Percentiles rank a stretch among this genome's conserved stretches.
Evolutionary conservation across 2,797 vertebrate genomes (phyloP).

Genomic region (Enteromius mattozi): DNA sequence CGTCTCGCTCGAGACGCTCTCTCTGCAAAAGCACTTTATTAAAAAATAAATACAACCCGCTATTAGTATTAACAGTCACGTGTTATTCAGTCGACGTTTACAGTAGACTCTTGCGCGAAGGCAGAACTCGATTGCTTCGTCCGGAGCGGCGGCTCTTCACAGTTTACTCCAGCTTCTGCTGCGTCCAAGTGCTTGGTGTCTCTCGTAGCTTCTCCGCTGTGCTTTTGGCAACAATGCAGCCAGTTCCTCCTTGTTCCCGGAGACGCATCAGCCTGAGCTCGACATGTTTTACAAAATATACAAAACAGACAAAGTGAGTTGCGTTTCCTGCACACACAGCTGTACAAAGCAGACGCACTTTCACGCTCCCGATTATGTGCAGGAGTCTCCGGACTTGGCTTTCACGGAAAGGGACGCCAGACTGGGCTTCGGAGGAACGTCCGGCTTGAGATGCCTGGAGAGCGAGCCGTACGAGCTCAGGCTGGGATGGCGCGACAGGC

Average conservation of each 20-base stretch:
- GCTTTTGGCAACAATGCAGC: slow-evolving; percentile 79
- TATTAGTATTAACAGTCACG: slow-evolving; percentile 97
- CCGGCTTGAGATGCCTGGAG: slow-evolving; percentile 93
- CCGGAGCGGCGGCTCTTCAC: slow-evolving; percentile 83
- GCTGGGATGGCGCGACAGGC: slow-evolving; percentile 90
- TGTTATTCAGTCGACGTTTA: slow-evolving; percentile 93
- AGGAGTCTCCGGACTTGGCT: slow-evolving; percentile 92
- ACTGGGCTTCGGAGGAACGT: slow-evolving; percentile 96
- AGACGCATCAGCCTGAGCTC: slow-evolving; percentile 79
- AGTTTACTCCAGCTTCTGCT: slow-evolving; percentile 86
- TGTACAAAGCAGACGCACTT: slow-evolving; percentile 78
- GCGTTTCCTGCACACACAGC: slow-evolving; percentile 85
- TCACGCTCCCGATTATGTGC: slow-evolving; percentile 90
- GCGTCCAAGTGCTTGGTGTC: slow-evolving; percentile 69
- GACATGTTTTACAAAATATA: slow-evolving; percentile 58
- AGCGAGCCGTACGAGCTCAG: slow-evolving; percentile 91
- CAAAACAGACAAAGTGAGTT: slow-evolving; percentile 64
- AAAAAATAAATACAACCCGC: slow-evolving; percentile 99
- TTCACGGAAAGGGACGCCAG: slow-evolving; percentile 90
- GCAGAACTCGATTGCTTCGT: slow-evolving; percentile 83
- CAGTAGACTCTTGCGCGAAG: slow-evolving; percentile 83
- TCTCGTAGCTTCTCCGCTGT: slow-evolving; percentile 76
- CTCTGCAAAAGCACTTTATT: slow-evolving; percentile 88
- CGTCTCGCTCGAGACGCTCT: slow-evolving; percentile 78
- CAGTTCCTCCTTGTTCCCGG: slow-evolving; percentile 73